phyloP scores from a whole-genome alignment of 2,797 vertebrate genomes.

The Coreius guichenoti region DNA sequence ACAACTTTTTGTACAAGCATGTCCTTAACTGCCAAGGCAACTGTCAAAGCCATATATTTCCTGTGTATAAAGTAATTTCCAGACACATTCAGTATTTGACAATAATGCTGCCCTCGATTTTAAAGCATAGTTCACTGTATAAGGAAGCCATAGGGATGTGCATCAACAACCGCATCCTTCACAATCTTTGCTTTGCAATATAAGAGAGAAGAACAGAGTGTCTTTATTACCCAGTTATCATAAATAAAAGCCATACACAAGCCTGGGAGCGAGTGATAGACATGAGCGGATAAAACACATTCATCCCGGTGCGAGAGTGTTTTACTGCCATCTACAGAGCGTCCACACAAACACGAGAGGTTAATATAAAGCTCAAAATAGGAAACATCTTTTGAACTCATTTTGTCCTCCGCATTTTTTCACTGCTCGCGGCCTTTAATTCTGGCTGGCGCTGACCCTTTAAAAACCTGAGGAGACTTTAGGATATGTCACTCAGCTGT shows the following conservation, averaged over 20 bases:
- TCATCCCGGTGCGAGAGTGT: neutral
- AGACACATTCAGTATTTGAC: neutral
- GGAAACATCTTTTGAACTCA: neutral
- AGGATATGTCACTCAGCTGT: constrained; percentile 36
- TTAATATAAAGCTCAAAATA: neutral
- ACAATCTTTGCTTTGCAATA: neutral
- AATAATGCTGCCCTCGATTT: neutral
- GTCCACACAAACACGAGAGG: neutral
- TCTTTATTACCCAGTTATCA: constrained; percentile 24
- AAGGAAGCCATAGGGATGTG: neutral
- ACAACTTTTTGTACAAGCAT: neutral
- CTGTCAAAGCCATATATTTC: neutral
- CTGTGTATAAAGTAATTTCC: neutral
- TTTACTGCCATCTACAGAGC: constrained; percentile 37
- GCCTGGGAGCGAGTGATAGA: neutral
- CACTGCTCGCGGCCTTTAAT: neutral
- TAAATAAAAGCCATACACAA: constrained; percentile 12
- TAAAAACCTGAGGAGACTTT: constrained; percentile 15
- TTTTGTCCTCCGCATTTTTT: neutral
- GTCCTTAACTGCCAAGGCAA: constrained; percentile 5
- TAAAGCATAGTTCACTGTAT: neutral
- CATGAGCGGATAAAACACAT: neutral
- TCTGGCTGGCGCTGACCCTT: neutral
- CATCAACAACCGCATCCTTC: neutral
- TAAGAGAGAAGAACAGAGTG: constrained; percentile 5